Conservation (phyloP, 1,140 invertebrate species). For the Zaprionus ornatus region DNA sequence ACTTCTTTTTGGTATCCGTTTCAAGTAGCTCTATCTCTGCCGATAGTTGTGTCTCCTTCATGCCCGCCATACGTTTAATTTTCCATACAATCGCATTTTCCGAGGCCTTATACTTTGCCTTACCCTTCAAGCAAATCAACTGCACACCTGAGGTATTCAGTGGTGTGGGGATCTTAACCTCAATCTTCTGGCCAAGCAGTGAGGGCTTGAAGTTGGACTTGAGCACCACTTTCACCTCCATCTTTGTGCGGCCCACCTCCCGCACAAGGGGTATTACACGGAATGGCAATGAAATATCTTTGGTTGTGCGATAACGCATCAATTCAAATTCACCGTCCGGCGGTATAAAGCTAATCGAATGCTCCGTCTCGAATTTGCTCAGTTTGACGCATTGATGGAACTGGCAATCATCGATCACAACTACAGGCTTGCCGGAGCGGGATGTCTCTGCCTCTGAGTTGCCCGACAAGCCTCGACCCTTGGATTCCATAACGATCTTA, state of each 20-base stretch:
- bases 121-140: slow-evolving; percentile 99
- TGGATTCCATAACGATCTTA: slow-evolving; percentile 99
- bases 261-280: slow-evolving; percentile 99
- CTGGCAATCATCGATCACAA: slow-evolving; percentile 99
- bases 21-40: slow-evolving; percentile 99
- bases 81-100: slow-evolving; percentile 99
- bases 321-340: slow-evolving; percentile 99
- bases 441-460: slow-evolving; percentile 93
- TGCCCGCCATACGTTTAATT: slow-evolving; percentile 99
- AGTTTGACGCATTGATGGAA: slow-evolving; percentile 99
- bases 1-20: slow-evolving; percentile 99
- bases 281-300: slow-evolving; percentile 99
- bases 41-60: slow-evolving; percentile 99
- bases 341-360: slow-evolving; percentile 99
- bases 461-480: slow-evolving; percentile 90
- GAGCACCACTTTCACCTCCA: slow-evolving; percentile 99
- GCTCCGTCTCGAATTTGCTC: slow-evolving; percentile 99
- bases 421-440: slow-evolving; percentile 95
- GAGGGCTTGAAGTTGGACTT: slow-evolving; percentile 99
- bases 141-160: slow-evolving; percentile 99
- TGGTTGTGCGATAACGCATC: slow-evolving; percentile 99
- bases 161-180: slow-evolving; percentile 99
- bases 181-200: slow-evolving; percentile 99
- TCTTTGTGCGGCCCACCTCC: slow-evolving; percentile 98
- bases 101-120: slow-evolving; percentile 99